Percentiles rank a stretch among this genome's conserved stretches.
These are phyloP conservation scores for Schizotus pectinicornis DNA, from an alignment of 2,888 invertebrate species.

Conservation along the genomic window DNA sequence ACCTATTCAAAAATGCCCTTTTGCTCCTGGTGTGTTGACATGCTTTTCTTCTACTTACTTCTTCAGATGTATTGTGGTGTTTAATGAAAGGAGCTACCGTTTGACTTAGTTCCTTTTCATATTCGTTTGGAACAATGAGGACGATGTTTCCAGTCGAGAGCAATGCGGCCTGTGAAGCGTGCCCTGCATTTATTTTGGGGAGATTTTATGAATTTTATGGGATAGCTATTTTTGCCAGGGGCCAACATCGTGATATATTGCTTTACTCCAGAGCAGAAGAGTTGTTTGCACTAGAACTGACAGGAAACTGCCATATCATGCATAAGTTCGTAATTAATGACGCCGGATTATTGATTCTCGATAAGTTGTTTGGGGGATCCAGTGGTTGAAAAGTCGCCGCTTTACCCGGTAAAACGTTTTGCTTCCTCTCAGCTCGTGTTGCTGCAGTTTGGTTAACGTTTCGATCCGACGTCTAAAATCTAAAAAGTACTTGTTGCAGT, in stretches of 20 bases:
- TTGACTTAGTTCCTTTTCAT: conserved; percentile 17
- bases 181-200: conserved; percentile 1
- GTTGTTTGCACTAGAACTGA: conserved; percentile 22
- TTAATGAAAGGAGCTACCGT: conserved; percentile 32
- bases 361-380: not conserved
- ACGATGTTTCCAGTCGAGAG: not conserved
- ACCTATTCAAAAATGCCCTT: conserved; percentile 23
- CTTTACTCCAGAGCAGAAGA: conserved; percentile 7
- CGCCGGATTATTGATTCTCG: conserved; percentile 20
- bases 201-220: conserved; percentile 9
- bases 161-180: not conserved
- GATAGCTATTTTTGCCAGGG: not conserved
- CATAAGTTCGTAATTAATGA: conserved; percentile 27
- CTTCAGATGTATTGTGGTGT: conserved; percentile 33
- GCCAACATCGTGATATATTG: conserved; percentile 20
- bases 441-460: not conserved
- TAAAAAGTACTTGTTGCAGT: conserved; percentile 17
- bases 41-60: conserved; percentile 34
- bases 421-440: not conserved
- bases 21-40: conserved; percentile 34
- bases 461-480: not conserved
- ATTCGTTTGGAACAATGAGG: conserved; percentile 5
- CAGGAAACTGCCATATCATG: conserved; percentile 26
- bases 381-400: not conserved
- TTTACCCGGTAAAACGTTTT: not conserved